phyloP scores from a whole-genome alignment of 2,113 vertebrate species.

The Myocastor coypus region DNA sequence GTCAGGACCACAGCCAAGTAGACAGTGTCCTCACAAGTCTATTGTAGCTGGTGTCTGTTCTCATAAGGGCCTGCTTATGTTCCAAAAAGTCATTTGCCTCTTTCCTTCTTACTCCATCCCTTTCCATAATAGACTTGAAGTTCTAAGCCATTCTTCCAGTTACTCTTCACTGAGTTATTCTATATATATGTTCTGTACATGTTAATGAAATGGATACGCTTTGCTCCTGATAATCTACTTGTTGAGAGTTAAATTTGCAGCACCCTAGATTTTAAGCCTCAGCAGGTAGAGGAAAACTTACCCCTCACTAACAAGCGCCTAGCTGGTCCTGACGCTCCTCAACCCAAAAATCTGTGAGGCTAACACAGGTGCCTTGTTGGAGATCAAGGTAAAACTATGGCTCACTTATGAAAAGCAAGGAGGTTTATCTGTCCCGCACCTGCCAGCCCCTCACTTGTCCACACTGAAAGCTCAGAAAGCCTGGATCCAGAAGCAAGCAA shows the following conservation, averaged over 20 bases:
- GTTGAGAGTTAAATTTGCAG: background rate
- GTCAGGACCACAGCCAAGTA: background rate
- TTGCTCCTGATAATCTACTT: background rate
- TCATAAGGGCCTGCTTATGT: background rate
- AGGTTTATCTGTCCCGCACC: too few relatives aligned
- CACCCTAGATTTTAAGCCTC: background rate
- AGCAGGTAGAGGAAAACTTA: background rate
- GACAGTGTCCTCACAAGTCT: too few relatives aligned
- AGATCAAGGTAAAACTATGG: background rate
- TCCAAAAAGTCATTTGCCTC: background rate
- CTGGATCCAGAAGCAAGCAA: background rate
- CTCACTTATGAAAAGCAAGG: background rate
- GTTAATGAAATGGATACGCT: background rate
- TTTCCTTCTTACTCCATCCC: too few relatives aligned
- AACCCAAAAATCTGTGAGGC: background rate
- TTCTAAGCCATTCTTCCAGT: background rate
- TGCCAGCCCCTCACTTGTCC: background rate
- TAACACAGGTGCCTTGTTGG: background rate
- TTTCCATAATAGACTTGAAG: background rate
- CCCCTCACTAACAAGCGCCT: background rate
- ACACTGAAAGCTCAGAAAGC: background rate
- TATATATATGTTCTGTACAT: rapidly evolving
- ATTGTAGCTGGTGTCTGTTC: background rate
- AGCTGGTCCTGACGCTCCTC: background rate
- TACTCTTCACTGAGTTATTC: background rate